These are phyloP conservation scores for Calliscelio sp. DNA, from an alignment of 2,888 invertebrate genomes.

Conservation along the genomic window DNA sequence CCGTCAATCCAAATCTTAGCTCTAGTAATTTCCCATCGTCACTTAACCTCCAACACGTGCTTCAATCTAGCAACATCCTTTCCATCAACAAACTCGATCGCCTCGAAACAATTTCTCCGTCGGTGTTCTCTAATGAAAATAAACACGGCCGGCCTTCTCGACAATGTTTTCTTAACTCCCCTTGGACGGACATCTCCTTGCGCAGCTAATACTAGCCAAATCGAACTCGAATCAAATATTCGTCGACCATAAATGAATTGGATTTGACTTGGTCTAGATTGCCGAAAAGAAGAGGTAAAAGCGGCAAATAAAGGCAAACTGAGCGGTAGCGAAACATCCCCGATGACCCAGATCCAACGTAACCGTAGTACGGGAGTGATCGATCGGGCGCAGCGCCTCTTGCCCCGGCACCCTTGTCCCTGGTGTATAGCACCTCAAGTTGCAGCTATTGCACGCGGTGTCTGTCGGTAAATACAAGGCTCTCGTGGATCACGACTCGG, in stretches of 20 bases:
- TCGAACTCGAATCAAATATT: conserved; percentile 41
- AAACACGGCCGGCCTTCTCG: conserved; percentile 32
- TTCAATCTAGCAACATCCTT: conserved; percentile 52
- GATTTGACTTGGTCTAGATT: conserved; percentile 13
- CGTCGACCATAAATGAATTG: conserved; percentile 10
- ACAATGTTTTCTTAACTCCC: conserved; percentile 39
- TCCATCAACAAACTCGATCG: conserved; percentile 63
- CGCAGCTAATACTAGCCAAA: conserved; percentile 22
- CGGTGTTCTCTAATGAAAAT: conserved; percentile 54
- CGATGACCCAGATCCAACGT: conserved; percentile 63
- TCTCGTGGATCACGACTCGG: conserved; percentile 75
- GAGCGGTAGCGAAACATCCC: conserved; percentile 43
- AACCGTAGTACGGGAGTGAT: conserved; percentile 44
- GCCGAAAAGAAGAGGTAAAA: not conserved
- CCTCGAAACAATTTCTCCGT: conserved; percentile 49
- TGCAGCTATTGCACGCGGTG: conserved; percentile 73
- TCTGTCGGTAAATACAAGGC: conserved; percentile 76
- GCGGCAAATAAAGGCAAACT: conserved; percentile 40
- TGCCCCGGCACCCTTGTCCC: conserved; percentile 64
- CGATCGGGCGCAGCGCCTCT: conserved; percentile 55
- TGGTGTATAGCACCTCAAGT: conserved; percentile 71
- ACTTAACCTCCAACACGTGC: conserved; percentile 55
- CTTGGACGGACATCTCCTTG: conserved; percentile 13
- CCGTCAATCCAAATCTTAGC: conserved; percentile 1
- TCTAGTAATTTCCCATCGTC: conserved; percentile 25